phyloP scores from a whole-genome alignment of 2,113 vertebrate species.

The Pterophyllum scalare region DNA sequence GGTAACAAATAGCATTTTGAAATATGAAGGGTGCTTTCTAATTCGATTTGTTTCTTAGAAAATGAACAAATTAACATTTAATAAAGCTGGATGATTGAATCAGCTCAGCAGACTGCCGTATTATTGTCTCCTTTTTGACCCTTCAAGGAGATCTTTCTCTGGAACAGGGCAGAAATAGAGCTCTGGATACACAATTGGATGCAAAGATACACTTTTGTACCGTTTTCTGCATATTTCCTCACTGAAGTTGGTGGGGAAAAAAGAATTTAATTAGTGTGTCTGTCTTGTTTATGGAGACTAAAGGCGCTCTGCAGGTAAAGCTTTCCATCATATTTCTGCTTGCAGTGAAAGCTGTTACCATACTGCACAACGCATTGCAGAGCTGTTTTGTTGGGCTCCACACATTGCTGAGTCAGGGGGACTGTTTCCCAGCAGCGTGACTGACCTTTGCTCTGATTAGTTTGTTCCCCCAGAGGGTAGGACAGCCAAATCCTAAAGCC shows the following conservation, averaged over 20 bases:
- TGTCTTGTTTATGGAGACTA: neutral
- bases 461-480: slow-evolving; percentile 32
- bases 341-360: neutral
- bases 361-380: slow-evolving; percentile 33
- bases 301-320: neutral
- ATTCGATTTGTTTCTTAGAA: slow-evolving; percentile 52
- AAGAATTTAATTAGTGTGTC: neutral
- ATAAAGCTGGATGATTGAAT: slow-evolving; percentile 45
- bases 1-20: slow-evolving; percentile 43
- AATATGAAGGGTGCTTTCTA: slow-evolving; percentile 34
- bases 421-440: slow-evolving; percentile 35
- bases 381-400: slow-evolving; percentile 21
- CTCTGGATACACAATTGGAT: neutral
- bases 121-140: slow-evolving; percentile 30
- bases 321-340: neutral
- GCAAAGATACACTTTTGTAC: neutral
- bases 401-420: slow-evolving; percentile 57
- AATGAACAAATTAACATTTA: slow-evolving; percentile 60
- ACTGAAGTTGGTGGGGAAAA: neutral
- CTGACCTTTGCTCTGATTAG: slow-evolving; percentile 51
- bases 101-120: slow-evolving; percentile 24
- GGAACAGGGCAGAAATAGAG: neutral
- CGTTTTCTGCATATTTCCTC: neutral
- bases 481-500: slow-evolving; percentile 26
- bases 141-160: slow-evolving; percentile 10